Evolutionary conservation across 2,113 vertebrate species (phyloP), one percentile per base, ranked within the genome.

Genomic region (Circaetus gallicus): DNA sequence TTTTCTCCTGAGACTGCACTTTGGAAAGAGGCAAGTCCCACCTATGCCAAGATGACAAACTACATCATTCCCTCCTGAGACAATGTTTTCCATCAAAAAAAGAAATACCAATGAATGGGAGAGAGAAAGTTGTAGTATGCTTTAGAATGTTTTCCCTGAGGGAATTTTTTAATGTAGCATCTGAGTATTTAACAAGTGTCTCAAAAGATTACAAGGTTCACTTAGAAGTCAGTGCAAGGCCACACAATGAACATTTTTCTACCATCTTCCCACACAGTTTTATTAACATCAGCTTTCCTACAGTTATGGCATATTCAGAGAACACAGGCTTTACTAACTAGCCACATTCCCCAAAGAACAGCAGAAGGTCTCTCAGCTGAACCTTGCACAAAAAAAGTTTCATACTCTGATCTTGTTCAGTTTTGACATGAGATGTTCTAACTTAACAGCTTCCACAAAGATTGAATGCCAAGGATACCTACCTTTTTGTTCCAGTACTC

Each of bases 401-500:
- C 36, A 61, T 50, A 43, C 13, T 49, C 47, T 55, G 25, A 55
- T 32, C 17, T 42, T 56, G n/a, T 42, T 61, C 45, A 43, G 13
- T 29, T 89, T 74, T 74, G 28, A 43, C 16, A 52, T 17, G 5
- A 78, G 12, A 28, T 15, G 6, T 29, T 40, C 15, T 8, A 40
- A 38, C 10, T 73, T 42, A 74, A 63, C 50, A 52, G 22, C 13
- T 52, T 81, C 38, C 22, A 56, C 10, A 31, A 47, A 47, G 26
- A 86, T 0, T 21, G 40, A 78, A 58, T 40, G 45, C 4, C 22
- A 85, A 28, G 18, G 34, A 38, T 32, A 72, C 97, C 82, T 70
- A 98, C 98, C 98, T 98, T 85, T 98, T 13, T 97, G 98, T 61
- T 96, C 93, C 40, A 98, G 78, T 53, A 98, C 97, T 97, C 45